Evolutionary conservation across 2,113 vertebrate species (phyloP).

Genomic region (Sebastes fasciatus): DNA sequence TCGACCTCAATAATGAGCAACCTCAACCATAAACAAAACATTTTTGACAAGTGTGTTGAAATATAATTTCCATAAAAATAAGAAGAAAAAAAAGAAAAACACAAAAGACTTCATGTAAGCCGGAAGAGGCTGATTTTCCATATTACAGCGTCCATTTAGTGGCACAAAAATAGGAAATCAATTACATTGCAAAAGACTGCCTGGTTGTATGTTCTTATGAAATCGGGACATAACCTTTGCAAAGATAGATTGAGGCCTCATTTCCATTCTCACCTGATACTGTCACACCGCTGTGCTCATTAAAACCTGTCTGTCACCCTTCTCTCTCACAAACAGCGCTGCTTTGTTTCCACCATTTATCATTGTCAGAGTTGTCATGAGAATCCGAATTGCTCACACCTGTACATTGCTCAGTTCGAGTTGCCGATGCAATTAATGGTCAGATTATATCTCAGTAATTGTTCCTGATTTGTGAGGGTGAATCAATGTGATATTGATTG

Average conservation of each 20-base stretch:
- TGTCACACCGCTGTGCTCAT: slow-evolving; percentile 80
- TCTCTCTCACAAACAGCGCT: slow-evolving; percentile 60
- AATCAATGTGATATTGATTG: slow-evolving; percentile 43
- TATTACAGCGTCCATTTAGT: slow-evolving; percentile 43
- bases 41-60: not conserved
- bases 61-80: slow-evolving; percentile 15
- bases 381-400: slow-evolving; percentile 65
- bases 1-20: not conserved
- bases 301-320: slow-evolving; percentile 81
- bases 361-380: slow-evolving; percentile 80
- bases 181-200: slow-evolving; percentile 67
- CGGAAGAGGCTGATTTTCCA: slow-evolving; percentile 9
- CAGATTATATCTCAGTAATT: slow-evolving; percentile 45
- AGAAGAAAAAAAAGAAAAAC: not conserved
- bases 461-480: slow-evolving; percentile 23
- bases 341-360: slow-evolving; percentile 78
- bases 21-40: not conserved
- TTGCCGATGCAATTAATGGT: slow-evolving; percentile 58
- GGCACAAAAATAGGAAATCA: slow-evolving; percentile 69
- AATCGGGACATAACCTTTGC: slow-evolving; percentile 80
- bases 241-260: slow-evolving; percentile 77
- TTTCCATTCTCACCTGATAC: slow-evolving; percentile 82
- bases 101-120: slow-evolving; percentile 10
- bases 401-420: slow-evolving; percentile 48
- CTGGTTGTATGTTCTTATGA: slow-evolving; percentile 75